phyloP scores from a whole-genome alignment of 2,797 vertebrate species.

The Echiichthys vipera region DNA sequence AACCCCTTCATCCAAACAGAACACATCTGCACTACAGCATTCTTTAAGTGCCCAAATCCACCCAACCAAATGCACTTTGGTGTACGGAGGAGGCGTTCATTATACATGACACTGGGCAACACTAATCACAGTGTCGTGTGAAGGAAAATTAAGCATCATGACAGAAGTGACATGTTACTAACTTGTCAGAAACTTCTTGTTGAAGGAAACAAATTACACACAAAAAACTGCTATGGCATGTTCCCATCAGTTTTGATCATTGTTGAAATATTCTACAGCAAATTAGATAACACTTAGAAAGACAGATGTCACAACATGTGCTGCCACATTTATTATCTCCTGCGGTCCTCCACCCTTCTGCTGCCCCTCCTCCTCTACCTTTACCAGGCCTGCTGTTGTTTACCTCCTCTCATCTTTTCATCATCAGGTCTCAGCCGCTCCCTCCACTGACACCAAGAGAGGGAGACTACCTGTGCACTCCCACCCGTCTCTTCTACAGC shows the following conservation, averaged over 20 bases:
- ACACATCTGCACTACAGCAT: neutral
- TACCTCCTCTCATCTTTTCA: constrained; percentile 84
- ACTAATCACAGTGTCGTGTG: constrained; percentile 12
- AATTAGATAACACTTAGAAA: constrained; percentile 88
- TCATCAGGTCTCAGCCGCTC: constrained; percentile 73
- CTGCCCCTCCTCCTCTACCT: constrained; percentile 79
- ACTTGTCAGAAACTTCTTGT: constrained; percentile 69
- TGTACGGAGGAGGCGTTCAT: constrained; percentile 10
- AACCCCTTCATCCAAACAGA: neutral
- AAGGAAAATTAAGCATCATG: constrained; percentile 25
- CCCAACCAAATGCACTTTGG: neutral
- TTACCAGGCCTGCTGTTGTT: constrained; percentile 87
- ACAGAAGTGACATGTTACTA: constrained; percentile 38
- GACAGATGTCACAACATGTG: constrained; percentile 90
- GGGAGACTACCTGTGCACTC: constrained; percentile 46
- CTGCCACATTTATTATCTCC: constrained; percentile 82
- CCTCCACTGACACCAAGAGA: constrained; percentile 59
- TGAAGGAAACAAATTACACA: constrained; percentile 24
- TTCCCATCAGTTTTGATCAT: constrained; percentile 83
- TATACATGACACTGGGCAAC: neutral
- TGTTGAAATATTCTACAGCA: constrained; percentile 85
- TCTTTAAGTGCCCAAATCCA: neutral
- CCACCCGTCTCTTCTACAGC: neutral
- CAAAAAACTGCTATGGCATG: constrained; percentile 54
- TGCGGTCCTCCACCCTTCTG: constrained; percentile 79